These are phyloP conservation scores for Anas platyrhynchos DNA, from an alignment of 2,113 vertebrate genomes.

Conservation along the genomic window DNA sequence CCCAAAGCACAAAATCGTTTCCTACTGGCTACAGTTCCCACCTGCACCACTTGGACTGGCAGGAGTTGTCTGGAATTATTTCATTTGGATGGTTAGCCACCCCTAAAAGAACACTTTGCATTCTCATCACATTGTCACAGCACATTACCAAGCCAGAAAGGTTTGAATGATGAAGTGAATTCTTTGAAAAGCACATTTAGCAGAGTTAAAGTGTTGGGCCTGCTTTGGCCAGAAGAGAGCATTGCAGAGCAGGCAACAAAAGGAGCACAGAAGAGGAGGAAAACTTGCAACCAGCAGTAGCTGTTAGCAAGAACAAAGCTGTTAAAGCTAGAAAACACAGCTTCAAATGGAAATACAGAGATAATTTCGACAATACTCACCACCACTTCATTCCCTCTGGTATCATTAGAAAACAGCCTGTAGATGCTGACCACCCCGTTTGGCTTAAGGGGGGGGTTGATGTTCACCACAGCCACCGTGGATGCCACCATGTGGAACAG, in stretches of 20 bases:
- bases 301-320: background rate
- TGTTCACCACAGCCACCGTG: constrained; percentile 84
- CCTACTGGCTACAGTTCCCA: background rate
- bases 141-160: background rate
- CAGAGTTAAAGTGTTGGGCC: background rate
- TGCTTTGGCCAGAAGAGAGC: background rate
- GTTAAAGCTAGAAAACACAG: background rate
- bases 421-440: constrained; percentile 90
- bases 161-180: background rate
- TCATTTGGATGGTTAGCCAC: background rate
- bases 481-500: constrained; percentile 77
- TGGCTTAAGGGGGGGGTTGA: constrained; percentile 81
- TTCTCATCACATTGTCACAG: background rate
- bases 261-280: background rate
- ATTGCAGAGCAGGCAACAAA: background rate
- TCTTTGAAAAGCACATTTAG: background rate
- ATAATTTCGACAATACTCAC: constrained; percentile 67
- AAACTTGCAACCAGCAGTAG: background rate
- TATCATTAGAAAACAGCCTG: constrained; percentile 82
- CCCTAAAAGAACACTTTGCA: background rate
- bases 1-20: background rate
- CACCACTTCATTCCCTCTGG: constrained; percentile 75
- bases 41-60: background rate
- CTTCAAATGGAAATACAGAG: background rate
- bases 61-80: background rate